Evolutionary conservation across 2,888 invertebrate species (phyloP), one percentile per base, ranked within the genome.

Genomic region (Serrognathus titanus): DNA sequence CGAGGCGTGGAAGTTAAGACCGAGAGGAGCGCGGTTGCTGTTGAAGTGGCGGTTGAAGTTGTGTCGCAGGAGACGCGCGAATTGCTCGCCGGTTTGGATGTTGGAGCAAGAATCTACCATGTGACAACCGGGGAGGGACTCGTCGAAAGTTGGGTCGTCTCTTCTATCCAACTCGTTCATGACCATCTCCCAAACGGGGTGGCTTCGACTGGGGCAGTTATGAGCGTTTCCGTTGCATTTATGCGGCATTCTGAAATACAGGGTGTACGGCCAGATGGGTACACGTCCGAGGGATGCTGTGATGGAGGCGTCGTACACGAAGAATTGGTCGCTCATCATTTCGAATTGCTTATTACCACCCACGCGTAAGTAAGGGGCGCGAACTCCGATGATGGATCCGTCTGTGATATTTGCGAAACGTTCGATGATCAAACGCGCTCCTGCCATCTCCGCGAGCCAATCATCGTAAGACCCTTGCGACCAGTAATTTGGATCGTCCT

Each of bases 311-410:
- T 97, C 97, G 75, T 96, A 97, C 6, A 92, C 89, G 77, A 95
- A 95, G 80, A 91, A 93, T 75, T 95, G 92, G 77, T 95, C 94
- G 53, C 90, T 88, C 95, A 97, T 95, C 94, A 96, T 96, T 78
- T 94, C 92, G 76, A 96, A 97, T 80, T 95, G 94, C 70, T 88
- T 93, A 82, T 95, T 94, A 60, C 96, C 95, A 61, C 96, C 95
- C 0, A 94, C 92, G 51, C 94, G 83, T 51, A 94, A 81, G 73
- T 93, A 94, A 3, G 94, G 94, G 1, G 94, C 94, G 40, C 94
- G 86, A 64, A 93, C 82, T 11, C 92, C 93, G 67, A 94, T 92
- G 64, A 95, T 91, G 4, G 93, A 91, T 43, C 92, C 92, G 73
- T 95, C 94, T 52, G 92, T 91, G 67, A 95, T 92, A 77, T 95